Conservation (phyloP, 2,797 vertebrate species). For the Pygocentrus nattereri region DNA sequence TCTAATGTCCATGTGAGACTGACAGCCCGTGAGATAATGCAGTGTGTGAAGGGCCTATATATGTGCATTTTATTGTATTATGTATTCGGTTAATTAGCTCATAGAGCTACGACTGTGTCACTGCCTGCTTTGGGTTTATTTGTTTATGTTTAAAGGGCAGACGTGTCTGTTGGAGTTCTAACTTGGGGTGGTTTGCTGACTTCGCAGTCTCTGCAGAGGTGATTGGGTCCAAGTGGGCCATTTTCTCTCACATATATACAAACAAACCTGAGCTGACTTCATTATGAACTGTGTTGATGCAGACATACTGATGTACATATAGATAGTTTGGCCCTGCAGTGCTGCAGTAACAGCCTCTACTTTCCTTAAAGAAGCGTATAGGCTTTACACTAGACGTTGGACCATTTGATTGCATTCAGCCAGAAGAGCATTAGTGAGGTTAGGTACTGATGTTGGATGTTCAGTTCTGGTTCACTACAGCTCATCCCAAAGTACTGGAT, state of each 20-base stretch:
- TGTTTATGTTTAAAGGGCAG: conserved; percentile 6
- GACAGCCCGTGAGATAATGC: not conserved
- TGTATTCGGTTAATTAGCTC: not conserved
- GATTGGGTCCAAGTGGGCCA: conserved; percentile 1
- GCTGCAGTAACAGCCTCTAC: no score
- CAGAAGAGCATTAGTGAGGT: no score
- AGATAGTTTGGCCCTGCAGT: no score
- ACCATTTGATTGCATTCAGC: no score
- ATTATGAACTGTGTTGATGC: no score
- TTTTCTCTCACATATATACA: conserved; percentile 1
- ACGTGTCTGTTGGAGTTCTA: conserved; percentile 1
- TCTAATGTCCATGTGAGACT: not conserved
- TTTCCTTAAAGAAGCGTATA: no score
- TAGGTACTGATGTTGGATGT: no score
- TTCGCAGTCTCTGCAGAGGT: conserved; percentile 38
- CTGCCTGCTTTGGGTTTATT: conserved; percentile 52
- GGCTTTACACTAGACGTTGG: no score
- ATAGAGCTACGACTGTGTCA: not conserved
- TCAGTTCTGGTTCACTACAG: no score
- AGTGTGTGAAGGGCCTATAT: not conserved
- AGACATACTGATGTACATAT: no score
- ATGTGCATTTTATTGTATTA: conserved; percentile 30
- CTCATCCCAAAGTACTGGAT: no score
- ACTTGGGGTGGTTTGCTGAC: conserved; percentile 43
- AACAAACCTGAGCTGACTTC: no score